These are phyloP conservation scores for Vespertilio murinus DNA, from an alignment of 2,797 vertebrate genomes.

Conservation along the genomic window DNA sequence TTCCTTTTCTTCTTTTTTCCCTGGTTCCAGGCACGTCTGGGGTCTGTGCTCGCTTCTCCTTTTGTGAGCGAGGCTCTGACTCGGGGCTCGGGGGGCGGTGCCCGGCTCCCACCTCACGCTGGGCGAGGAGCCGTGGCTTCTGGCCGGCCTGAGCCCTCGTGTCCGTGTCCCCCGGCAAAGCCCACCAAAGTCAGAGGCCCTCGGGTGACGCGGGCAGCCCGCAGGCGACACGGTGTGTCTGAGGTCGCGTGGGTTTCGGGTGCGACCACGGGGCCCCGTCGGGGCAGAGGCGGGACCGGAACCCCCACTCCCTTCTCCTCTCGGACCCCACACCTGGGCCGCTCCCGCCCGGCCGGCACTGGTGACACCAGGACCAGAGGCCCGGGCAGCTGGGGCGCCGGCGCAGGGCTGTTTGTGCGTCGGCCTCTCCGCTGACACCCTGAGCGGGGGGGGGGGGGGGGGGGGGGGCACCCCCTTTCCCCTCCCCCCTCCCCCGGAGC, in stretches of 20 bases:
- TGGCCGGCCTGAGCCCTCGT: not conserved
- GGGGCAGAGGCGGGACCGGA: not conserved
- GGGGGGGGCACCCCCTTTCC: rapidly evolving
- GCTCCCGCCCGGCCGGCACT: not conserved
- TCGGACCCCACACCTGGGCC: not conserved
- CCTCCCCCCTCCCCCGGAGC: not conserved
- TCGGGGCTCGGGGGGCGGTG: not conserved
- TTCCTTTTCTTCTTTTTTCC: not conserved
- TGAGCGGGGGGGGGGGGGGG: not conserved
- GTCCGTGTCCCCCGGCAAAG: not conserved
- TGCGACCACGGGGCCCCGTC: not conserved
- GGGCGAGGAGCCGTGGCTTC: not conserved
- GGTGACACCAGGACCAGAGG: no score
- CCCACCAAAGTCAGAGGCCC: not conserved
- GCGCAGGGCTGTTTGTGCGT: not conserved
- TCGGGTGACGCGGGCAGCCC: not conserved
- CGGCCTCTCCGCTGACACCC: not conserved
- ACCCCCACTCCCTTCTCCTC: no score
- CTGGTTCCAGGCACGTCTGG: not conserved
- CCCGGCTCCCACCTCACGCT: not conserved
- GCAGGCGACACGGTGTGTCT: not conserved
- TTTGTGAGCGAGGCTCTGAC: not conserved
- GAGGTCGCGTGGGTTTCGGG: not conserved
- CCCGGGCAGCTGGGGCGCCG: not conserved
- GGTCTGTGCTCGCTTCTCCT: not conserved